phyloP scores from a whole-genome alignment of 1,140 invertebrate species.

The Drosophila bifasciata region DNA sequence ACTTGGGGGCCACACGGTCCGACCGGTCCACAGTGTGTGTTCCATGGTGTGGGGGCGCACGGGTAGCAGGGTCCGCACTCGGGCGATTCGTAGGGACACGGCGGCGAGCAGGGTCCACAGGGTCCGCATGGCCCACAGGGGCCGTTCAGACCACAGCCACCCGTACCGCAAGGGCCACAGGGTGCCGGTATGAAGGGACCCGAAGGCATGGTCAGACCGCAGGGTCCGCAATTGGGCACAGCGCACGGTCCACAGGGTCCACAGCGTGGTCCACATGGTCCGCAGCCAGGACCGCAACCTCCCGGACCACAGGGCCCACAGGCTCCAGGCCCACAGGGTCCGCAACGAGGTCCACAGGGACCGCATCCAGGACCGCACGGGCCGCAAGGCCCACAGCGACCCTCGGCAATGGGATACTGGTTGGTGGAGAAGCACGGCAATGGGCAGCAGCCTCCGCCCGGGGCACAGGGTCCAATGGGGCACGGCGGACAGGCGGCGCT shows the following conservation, averaged over 20 bases:
- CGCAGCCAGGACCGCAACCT: slow-evolving; percentile 46
- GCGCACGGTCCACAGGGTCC: slow-evolving; percentile 64
- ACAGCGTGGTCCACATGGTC: slow-evolving; percentile 62
- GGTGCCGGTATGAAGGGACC: slow-evolving; percentile 66
- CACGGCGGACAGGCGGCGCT: slow-evolving; percentile 76
- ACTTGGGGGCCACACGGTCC: slow-evolving; percentile 73
- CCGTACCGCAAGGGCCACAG: slow-evolving; percentile 58
- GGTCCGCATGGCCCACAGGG: slow-evolving; percentile 66
- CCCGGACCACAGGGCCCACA: slow-evolving; percentile 18
- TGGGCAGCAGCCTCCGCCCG: slow-evolving; percentile 61
- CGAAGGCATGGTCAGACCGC: slow-evolving; percentile 70
- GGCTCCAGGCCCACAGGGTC: slow-evolving; percentile 57
- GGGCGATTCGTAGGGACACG: slow-evolving; percentile 73
- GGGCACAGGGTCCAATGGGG: slow-evolving; percentile 72
- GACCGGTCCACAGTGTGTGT: slow-evolving; percentile 74
- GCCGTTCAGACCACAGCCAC: slow-evolving; percentile 41
- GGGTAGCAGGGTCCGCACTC: slow-evolving; percentile 76
- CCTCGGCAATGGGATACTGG: slow-evolving; percentile 69
- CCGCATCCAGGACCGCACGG: slow-evolving; percentile 69
- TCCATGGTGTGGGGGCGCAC: slow-evolving; percentile 74
- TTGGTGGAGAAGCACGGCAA: slow-evolving; percentile 70
- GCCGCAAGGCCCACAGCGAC: slow-evolving; percentile 69
- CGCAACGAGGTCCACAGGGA: slow-evolving; percentile 65
- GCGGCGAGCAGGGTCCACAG: slow-evolving; percentile 61
- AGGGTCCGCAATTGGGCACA: slow-evolving; percentile 70